These are phyloP conservation scores for Dryobates pubescens DNA, from an alignment of 2,797 vertebrate species.

Conservation along the genomic window DNA sequence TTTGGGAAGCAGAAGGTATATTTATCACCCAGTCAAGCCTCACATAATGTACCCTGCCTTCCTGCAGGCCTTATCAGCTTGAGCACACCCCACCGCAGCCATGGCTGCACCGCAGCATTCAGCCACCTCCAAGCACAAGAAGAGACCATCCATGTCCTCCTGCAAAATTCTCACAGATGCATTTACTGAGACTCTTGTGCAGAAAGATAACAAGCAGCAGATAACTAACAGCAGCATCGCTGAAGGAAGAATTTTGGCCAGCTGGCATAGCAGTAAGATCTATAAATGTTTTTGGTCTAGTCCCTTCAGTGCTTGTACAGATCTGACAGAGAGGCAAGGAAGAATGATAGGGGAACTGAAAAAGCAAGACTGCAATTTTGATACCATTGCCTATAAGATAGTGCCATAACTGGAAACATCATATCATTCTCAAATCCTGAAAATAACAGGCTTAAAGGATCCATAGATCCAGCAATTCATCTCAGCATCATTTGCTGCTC, in stretches of 20 bases:
- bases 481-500: neutral
- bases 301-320: neutral
- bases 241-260: neutral
- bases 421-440: neutral
- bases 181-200: neutral
- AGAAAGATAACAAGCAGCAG: neutral
- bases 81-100: neutral
- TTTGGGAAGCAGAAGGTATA: neutral
- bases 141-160: neutral
- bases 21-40: neutral
- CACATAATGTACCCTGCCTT: neutral
- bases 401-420: neutral
- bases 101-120: neutral
- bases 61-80: neutral
- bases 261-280: neutral
- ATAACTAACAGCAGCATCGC: neutral
- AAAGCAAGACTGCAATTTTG: neutral
- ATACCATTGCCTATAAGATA: neutral
- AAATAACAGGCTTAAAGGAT: neutral
- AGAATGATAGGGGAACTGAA: neutral
- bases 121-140: neutral
- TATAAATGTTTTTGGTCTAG: neutral
- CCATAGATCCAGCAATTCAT: neutral
- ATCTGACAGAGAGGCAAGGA: neutral
- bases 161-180: neutral